Evolutionary conservation across 2,797 vertebrate species (phyloP).

Genomic region (Diceros bicornis): DNA sequence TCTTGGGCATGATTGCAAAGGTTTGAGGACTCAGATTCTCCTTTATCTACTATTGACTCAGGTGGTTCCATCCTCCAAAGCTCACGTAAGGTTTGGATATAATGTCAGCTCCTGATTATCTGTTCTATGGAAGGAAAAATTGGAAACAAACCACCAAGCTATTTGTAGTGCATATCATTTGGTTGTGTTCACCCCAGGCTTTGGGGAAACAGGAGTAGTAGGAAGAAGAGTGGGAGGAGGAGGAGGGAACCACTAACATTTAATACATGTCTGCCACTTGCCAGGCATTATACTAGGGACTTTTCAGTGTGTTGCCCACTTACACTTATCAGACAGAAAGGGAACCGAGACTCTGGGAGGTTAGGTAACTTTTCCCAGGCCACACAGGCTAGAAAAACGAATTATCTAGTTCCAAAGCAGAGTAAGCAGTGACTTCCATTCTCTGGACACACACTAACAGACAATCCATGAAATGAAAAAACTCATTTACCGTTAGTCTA

Average conservation of each 20-base stretch:
- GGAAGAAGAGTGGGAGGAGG: neutral
- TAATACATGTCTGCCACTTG: neutral
- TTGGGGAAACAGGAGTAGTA: neutral
- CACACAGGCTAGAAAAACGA: neutral
- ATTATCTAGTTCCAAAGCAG: neutral
- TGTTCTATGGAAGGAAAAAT: constrained; percentile 47
- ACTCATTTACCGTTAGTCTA: neutral
- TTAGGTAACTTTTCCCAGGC: neutral
- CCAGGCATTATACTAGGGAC: neutral
- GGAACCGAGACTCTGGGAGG: neutral
- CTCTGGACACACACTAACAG: neutral
- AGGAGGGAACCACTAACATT: neutral
- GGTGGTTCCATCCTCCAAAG: neutral
- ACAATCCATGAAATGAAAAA: neutral
- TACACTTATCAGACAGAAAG: neutral
- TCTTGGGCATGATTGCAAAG: neutral
- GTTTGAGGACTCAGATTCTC: neutral
- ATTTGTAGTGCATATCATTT: constrained; percentile 28
- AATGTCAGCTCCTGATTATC: constrained; percentile 59
- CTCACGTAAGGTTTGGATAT: constrained; percentile 67
- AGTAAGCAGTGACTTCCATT: neutral
- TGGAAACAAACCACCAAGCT: constrained; percentile 59
- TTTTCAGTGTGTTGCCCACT: neutral
- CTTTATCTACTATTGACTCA: constrained; percentile 22
- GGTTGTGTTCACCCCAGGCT: neutral